These are phyloP conservation scores for Minunthozetes semirufus DNA, from an alignment of 2,888 invertebrate genomes.

Conservation along the genomic window DNA sequence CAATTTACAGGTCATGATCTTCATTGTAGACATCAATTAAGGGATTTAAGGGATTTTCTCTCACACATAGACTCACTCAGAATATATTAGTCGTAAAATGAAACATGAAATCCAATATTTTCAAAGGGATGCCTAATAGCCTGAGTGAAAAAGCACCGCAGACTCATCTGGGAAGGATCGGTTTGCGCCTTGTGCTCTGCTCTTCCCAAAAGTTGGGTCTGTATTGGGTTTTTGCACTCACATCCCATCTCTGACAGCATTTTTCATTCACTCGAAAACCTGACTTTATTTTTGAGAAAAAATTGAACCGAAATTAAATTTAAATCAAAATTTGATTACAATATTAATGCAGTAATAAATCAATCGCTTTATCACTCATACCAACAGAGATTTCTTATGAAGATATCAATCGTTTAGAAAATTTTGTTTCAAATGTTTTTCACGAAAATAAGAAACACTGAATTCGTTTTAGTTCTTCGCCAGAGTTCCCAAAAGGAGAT, in stretches of 20 bases:
- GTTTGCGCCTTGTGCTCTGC: neutral
- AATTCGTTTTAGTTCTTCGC: neutral
- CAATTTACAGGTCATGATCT: slow-evolving; percentile 14
- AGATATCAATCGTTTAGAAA: slow-evolving; percentile 2
- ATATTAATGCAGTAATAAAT: neutral
- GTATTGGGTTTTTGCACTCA: neutral
- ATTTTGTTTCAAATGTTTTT: neutral
- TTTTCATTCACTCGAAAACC: neutral
- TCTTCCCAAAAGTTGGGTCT: neutral
- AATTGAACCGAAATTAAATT: neutral
- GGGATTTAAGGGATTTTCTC: neutral
- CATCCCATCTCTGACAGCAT: neutral
- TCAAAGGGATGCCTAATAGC: slow-evolving; percentile 13
- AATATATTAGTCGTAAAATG: neutral
- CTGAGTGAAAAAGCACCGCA: neutral
- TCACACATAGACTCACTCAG: neutral
- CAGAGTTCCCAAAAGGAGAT: no score
- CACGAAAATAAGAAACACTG: neutral
- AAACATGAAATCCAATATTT: slow-evolving; percentile 7
- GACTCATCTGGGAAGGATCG: neutral
- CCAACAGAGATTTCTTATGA: neutral
- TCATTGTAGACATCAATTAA: slow-evolving; percentile 15
- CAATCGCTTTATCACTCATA: neutral
- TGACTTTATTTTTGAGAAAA: neutral
- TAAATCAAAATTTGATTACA: neutral